Evolutionary conservation across 2,113 vertebrate genomes (phyloP), one percentile per base, ranked within the genome.

Genomic region (Scartelaos histophorus): DNA sequence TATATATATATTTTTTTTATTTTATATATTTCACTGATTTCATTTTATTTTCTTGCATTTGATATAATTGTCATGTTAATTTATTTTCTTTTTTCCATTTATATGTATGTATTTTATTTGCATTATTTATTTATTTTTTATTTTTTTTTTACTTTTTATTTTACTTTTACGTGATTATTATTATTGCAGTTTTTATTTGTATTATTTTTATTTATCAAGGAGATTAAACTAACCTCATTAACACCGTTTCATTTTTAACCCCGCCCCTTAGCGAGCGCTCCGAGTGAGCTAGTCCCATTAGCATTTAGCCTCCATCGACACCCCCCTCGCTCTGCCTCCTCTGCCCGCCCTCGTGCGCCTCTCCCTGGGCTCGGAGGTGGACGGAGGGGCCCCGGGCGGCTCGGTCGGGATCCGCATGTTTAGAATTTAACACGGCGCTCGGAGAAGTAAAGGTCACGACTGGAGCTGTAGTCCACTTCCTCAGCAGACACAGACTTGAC

Each of bases 391-490:
- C 76, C 2, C 34, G n/a, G n/a, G 54, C 72, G 79, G 70, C 51
- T 66, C 71, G 25, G 7, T 17, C 69, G 57, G 82, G 78, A 73
- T 69, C 49, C 72, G 67, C 82, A 58, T 81, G 66, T 81, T 90
- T 83, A 78, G 84, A 78, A 85, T 89, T 87, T 78, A 78, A 82
- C 83, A 76, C 56, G 3, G 82, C 11, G 73, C 68, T 51, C 70
- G 78, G 12, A 17, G 66, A 85, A 80, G 61, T 35, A 80, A 80
- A 81, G 80, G 78, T 80, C 78, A 78, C 38, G 51, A 54, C 51
- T 64, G 75, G 22, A 58, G 56, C 75, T 69, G 67, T 46, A 67
- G 43, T 70, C 62, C 24, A 47, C 29, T 29, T 57, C 69, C 64
- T 76, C 11, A 54, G 49, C 66, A 49, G 61, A 66, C 43, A 65